phyloP scores from a whole-genome alignment of 1,140 invertebrate species.

The Gerris buenoi region DNA sequence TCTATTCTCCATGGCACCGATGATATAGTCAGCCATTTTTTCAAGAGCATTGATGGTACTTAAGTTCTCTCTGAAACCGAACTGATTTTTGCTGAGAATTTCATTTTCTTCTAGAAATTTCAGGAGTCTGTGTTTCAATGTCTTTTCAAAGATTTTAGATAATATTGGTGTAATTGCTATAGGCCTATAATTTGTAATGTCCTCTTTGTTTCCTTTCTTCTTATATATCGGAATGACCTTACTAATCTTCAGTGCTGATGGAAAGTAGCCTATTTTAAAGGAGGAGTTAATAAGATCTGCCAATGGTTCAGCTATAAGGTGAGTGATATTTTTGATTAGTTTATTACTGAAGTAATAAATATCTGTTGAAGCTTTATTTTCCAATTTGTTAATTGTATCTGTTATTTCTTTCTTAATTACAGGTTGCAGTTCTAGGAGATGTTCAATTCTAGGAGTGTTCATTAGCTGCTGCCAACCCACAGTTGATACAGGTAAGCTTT shows the following conservation, averaged over 20 bases:
- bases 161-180: background rate
- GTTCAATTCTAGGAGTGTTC: background rate
- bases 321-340: background rate
- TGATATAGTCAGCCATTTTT: slow-evolving; percentile 2
- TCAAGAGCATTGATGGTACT: slow-evolving; percentile 7
- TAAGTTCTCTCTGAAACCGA: slow-evolving; percentile 10
- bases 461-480: background rate
- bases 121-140: background rate
- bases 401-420: background rate
- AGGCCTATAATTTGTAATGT: background rate
- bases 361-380: background rate
- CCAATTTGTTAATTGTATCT: background rate
- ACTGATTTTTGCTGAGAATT: slow-evolving; percentile 9
- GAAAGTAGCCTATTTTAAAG: background rate
- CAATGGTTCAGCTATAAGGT: background rate
- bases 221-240: background rate
- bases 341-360: background rate
- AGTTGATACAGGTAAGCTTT: background rate
- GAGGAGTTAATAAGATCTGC: background rate
- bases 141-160: slow-evolving; percentile 8
- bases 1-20: background rate
- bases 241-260: background rate
- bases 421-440: background rate
- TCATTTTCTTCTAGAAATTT: slow-evolving; percentile 3
- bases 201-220: background rate